phyloP scores from a whole-genome alignment of 2,113 vertebrate species.

The Zonotrichia leucophrys region DNA sequence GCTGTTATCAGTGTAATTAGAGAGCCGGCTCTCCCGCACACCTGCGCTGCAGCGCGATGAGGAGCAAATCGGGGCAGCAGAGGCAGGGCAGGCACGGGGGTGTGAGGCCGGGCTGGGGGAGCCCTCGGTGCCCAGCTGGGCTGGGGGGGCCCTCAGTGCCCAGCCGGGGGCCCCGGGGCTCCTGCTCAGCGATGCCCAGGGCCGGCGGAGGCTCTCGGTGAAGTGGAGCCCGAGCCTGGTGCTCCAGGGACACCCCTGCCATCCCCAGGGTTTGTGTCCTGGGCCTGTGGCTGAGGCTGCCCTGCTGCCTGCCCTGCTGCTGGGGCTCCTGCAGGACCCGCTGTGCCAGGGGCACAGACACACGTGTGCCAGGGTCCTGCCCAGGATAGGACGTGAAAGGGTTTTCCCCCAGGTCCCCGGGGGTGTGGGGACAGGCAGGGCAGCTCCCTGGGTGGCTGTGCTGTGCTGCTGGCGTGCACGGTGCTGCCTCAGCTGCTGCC shows the following conservation, averaged over 20 bases:
- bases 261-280: rapidly evolving
- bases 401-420: rapidly evolving
- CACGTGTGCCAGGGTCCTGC: rapidly evolving
- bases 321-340: rapidly evolving
- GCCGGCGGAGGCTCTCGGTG: rapidly evolving
- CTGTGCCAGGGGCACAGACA: neutral
- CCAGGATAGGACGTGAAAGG: rapidly evolving
- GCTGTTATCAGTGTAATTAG: constrained; percentile 6
- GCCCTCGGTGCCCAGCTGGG: rapidly evolving
- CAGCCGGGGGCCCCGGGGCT: rapidly evolving
- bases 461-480: rapidly evolving
- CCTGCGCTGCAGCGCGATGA: neutral
- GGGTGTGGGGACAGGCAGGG: rapidly evolving
- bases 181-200: rapidly evolving
- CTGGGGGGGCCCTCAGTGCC: neutral
- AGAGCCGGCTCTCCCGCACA: neutral
- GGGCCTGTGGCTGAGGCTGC: neutral
- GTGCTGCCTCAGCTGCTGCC: neutral
- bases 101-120: neutral
- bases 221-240: neutral
- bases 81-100: neutral
- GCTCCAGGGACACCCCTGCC: neutral
- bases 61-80: neutral
- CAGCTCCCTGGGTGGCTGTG: neutral
- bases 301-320: neutral